Percentiles rank a stretch among this genome's conserved stretches.
Evolutionary conservation across 1,140 invertebrate genomes (phyloP).

Genomic region (Apis florea): DNA sequence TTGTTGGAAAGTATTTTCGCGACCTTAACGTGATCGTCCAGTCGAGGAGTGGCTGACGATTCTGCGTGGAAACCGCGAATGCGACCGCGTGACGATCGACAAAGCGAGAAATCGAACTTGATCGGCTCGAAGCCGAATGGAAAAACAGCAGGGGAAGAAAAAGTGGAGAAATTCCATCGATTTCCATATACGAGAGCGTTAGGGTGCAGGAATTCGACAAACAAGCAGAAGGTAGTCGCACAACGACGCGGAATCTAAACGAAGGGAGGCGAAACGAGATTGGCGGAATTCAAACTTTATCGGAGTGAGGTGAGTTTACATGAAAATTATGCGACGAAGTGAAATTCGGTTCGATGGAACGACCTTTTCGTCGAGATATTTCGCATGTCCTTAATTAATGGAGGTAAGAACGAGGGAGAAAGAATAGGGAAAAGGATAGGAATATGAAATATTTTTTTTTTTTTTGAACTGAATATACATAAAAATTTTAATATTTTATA

Average conservation of each 20-base stretch:
- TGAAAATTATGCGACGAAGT: slow-evolving; percentile 9
- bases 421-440: neutral
- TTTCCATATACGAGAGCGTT: slow-evolving; percentile 26
- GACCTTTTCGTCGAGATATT: slow-evolving; percentile 20
- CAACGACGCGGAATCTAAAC: slow-evolving; percentile 17
- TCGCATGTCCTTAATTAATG: slow-evolving; percentile 15
- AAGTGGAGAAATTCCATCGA: slow-evolving; percentile 11
- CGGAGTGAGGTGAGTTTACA: slow-evolving; percentile 4
- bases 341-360: neutral
- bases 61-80: slow-evolving; percentile 5
- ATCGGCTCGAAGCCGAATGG: neutral
- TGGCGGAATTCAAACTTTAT: slow-evolving; percentile 7
- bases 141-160: neutral
- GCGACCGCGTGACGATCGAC: neutral
- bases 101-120: neutral
- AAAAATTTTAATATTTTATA: no score
- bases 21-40: slow-evolving; percentile 54
- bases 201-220: neutral
- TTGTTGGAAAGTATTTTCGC: slow-evolving; percentile 51
- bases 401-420: slow-evolving; percentile 27
- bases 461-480: no score
- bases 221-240: neutral
- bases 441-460: no score
- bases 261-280: neutral
- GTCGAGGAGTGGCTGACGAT: slow-evolving; percentile 24